Conservation (phyloP, 2,888 invertebrate genomes). For the Ditylenchus weischeri region DNA sequence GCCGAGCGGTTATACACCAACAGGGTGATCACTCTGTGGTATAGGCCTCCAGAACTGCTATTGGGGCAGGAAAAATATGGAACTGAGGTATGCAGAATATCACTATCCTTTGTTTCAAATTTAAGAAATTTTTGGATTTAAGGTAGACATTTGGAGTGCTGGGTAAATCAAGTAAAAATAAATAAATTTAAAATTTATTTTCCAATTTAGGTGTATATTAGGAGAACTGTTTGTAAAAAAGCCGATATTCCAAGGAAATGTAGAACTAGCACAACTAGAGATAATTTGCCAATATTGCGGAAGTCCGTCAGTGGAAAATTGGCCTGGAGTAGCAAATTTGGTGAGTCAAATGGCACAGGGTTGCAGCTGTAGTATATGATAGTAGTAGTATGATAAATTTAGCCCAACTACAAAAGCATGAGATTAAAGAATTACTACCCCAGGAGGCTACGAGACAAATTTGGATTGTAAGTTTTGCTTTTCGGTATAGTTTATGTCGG, state of each 20-base stretch:
- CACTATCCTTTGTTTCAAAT: too few relatives aligned
- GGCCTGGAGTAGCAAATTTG: conserved; percentile 63
- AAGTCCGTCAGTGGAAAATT: conserved; percentile 84
- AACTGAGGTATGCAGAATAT: conserved; percentile 66
- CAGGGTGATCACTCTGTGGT: conserved; percentile 95
- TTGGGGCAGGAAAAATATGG: conserved; percentile 95
- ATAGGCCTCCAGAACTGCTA: conserved; percentile 91
- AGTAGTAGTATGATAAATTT: conserved; percentile 85
- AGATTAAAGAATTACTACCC: conserved; percentile 85
- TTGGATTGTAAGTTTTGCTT: conserved; percentile 68
- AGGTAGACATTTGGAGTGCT: conserved; percentile 96
- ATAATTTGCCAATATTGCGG: conserved; percentile 93
- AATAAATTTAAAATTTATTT: too few relatives aligned
- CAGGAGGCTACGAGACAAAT: conserved; percentile 84
- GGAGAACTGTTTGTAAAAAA: conserved; percentile 93
- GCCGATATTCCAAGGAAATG: conserved; percentile 88
- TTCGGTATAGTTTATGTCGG: conserved; percentile 1
- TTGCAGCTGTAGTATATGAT: conserved; percentile 67
- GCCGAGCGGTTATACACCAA: conserved; percentile 89
- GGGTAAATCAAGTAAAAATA: conserved; percentile 64
- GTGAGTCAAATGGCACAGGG: too few relatives aligned
- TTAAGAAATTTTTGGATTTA: too few relatives aligned
- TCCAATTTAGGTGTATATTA: conserved; percentile 74
- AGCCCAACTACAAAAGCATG: conserved; percentile 61
- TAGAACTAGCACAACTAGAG: conserved; percentile 90